phyloP scores from a whole-genome alignment of 2,797 vertebrate species.

The Molossus alvarezi region DNA sequence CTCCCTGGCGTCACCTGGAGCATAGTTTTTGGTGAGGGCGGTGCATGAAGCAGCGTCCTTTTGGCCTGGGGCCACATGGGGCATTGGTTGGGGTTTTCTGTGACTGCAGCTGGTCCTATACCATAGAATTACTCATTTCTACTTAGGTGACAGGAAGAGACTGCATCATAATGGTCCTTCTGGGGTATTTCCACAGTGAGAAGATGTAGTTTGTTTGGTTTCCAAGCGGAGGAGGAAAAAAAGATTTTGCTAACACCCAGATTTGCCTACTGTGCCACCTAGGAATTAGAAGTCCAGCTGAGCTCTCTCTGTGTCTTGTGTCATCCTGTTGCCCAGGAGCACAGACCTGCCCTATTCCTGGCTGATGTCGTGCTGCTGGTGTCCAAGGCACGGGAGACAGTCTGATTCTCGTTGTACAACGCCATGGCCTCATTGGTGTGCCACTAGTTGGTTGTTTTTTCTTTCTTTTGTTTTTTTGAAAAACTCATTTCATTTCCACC shows the following conservation, averaged over 20 bases:
- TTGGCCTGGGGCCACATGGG: neutral
- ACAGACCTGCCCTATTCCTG: neutral
- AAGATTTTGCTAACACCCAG: neutral
- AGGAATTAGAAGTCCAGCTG: neutral
- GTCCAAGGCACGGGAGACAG: neutral
- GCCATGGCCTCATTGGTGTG: constrained; percentile 1
- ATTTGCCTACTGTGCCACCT: neutral
- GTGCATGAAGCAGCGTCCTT: neutral
- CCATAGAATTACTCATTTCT: neutral
- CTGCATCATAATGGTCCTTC: constrained; percentile 14
- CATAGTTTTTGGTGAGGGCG: neutral
- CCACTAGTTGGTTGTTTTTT: constrained; percentile 46
- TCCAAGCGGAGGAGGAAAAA: constrained; percentile 36
- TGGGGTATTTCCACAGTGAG: constrained; percentile 40
- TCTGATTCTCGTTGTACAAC: neutral
- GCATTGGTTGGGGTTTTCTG: neutral
- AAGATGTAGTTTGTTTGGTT: constrained; percentile 63
- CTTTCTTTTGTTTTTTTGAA: constrained; percentile 14
- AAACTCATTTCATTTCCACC: constrained; percentile 71
- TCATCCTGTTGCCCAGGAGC: neutral
- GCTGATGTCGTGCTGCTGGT: neutral
- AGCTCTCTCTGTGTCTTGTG: constrained; percentile 25
- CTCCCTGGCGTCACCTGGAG: neutral
- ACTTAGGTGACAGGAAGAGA: constrained; percentile 1
- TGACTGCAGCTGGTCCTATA: neutral